Conservation (phyloP, 2,797 vertebrate genomes). For the Pseudochromis fuscus region DNA sequence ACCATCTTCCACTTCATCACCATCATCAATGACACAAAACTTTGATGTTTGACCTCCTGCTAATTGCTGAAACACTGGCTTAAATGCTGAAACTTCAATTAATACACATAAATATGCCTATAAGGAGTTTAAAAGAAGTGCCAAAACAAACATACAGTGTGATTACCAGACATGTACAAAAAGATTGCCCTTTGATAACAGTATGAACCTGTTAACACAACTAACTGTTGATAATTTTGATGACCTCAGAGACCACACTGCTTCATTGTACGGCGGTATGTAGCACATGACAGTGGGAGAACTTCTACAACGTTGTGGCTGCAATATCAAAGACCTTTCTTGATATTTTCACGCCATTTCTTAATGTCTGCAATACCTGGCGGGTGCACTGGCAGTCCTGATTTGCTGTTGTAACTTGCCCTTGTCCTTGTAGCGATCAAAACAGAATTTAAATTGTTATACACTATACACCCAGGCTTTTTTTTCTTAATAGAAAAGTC, state of each 20-base stretch:
- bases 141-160: neutral
- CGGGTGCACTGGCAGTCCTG: too few relatives aligned
- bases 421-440: too few relatives aligned
- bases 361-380: conserved; percentile 1
- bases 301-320: too few relatives aligned
- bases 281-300: conserved; percentile 18
- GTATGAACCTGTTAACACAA: too few relatives aligned
- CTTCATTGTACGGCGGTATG: conserved; percentile 1
- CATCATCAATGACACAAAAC: conserved; percentile 1
- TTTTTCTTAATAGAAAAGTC: too few relatives aligned
- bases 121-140: neutral
- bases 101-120: neutral
- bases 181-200: too few relatives aligned
- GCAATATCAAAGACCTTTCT: neutral
- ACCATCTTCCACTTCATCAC: conserved; percentile 8
- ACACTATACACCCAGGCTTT: too few relatives aligned
- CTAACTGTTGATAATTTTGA: neutral
- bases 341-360: neutral
- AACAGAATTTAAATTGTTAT: too few relatives aligned
- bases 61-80: neutral
- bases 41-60: conserved; percentile 11
- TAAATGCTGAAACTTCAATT: neutral
- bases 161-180: too few relatives aligned
- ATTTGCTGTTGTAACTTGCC: too few relatives aligned
- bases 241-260: conserved; percentile 17